Conservation (phyloP, 1,140 invertebrate species). For the Bombus waltoni region DNA sequence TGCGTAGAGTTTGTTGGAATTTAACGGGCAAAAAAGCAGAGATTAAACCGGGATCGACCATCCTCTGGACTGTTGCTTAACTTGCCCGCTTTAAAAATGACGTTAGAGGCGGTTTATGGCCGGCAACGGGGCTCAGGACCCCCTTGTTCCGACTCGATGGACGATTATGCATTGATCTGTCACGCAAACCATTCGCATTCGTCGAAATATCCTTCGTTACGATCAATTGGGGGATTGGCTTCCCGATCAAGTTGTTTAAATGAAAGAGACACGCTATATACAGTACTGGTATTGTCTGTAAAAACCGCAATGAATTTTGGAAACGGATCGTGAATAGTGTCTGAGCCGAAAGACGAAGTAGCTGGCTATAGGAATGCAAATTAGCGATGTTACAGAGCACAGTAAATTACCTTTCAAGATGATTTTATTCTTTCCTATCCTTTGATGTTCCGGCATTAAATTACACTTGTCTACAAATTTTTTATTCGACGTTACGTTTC, state of each 20-base stretch:
- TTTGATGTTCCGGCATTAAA: neutral
- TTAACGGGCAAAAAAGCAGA: conserved; percentile 11
- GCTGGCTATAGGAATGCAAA: conserved; percentile 18
- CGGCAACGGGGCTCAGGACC: neutral
- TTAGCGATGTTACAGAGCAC: neutral
- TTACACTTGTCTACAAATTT: neutral
- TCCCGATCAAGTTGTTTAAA: neutral
- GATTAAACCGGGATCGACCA: conserved; percentile 32
- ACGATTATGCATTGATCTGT: neutral
- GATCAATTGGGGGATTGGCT: neutral
- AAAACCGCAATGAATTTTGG: neutral
- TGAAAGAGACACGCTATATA: neutral
- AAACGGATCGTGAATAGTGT: neutral
- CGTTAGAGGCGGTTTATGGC: neutral
- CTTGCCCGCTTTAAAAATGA: conserved; percentile 6
- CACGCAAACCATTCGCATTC: neutral
- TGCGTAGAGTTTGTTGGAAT: conserved; percentile 33
- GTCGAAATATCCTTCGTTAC: neutral
- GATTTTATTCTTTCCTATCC: neutral
- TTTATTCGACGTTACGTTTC: no score
- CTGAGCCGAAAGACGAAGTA: conserved; percentile 14
- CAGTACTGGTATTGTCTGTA: neutral
- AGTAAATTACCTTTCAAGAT: neutral
- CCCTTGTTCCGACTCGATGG: neutral
- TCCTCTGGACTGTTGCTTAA: neutral